phyloP scores from a whole-genome alignment of 2,888 invertebrate genomes.

The Trichacis sp. region DNA sequence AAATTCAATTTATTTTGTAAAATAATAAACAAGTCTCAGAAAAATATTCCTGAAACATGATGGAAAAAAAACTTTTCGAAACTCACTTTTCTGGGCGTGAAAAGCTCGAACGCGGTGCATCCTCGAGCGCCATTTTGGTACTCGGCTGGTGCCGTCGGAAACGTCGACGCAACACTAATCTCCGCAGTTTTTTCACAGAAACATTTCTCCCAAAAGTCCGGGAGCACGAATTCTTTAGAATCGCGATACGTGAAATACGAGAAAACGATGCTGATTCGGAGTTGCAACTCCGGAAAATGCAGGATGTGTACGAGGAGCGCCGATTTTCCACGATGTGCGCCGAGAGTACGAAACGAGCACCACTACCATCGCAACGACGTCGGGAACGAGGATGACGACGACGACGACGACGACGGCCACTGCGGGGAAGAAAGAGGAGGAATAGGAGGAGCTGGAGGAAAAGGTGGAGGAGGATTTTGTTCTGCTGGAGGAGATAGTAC shows the following conservation, averaged over 20 bases:
- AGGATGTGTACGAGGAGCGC: slow-evolving; percentile 54
- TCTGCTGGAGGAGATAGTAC: slow-evolving; percentile 48
- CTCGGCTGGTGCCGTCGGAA: slow-evolving; percentile 8
- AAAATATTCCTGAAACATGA: too few species aligned
- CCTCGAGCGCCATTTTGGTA: slow-evolving; percentile 27
- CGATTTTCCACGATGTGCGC: slow-evolving; percentile 61
- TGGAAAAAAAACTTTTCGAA: neutral
- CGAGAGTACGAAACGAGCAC: slow-evolving; percentile 57
- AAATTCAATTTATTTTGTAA: too few species aligned
- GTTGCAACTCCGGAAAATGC: slow-evolving; percentile 53
- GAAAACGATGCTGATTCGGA: slow-evolving; percentile 27
- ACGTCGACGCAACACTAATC: slow-evolving; percentile 1
- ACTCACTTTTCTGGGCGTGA: slow-evolving; percentile 2
- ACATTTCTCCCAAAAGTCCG: too few species aligned
- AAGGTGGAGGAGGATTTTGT: slow-evolving; percentile 54
- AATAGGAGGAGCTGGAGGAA: slow-evolving; percentile 41
- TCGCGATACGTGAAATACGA: slow-evolving; percentile 1
- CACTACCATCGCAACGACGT: slow-evolving; percentile 46
- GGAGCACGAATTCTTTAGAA: neutral
- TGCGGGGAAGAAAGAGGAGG: slow-evolving; percentile 44
- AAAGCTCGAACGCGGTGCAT: neutral
- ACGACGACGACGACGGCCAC: slow-evolving; percentile 38
- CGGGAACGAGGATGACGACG: slow-evolving; percentile 34
- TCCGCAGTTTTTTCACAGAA: too few species aligned
- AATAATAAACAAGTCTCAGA: too few species aligned